These are phyloP conservation scores for Phymanthus crucifer DNA, from an alignment of 92 coral and sea anemone species.

Conservation along the genomic window DNA sequence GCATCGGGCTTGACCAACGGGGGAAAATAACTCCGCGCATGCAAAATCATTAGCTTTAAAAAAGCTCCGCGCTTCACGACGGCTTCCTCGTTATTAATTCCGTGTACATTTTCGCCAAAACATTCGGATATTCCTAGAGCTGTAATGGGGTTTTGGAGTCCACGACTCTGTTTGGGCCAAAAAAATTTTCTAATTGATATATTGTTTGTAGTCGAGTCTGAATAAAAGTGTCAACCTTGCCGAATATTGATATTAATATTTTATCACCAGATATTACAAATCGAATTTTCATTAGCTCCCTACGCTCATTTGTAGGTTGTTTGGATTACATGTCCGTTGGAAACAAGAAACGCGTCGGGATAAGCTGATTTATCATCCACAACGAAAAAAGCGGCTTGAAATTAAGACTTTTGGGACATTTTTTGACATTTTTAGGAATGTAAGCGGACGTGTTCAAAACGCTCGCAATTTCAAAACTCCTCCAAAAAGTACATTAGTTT, in stretches of 20 bases:
- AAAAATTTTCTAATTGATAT: background rate
- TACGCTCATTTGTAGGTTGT: conserved; percentile 3
- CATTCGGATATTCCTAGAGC: background rate
- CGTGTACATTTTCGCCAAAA: background rate
- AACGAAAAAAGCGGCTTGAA: background rate
- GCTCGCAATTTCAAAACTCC: too few relatives aligned
- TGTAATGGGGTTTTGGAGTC: background rate
- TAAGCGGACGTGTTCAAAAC: background rate
- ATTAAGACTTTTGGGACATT: background rate
- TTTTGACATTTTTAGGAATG: background rate
- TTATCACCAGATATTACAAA: conserved; percentile 19
- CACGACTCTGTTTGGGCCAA: background rate
- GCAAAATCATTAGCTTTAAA: background rate
- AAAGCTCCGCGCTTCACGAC: too few relatives aligned
- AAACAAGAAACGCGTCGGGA: background rate
- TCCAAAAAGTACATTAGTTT: too few relatives aligned
- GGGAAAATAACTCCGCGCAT: background rate
- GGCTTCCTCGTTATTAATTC: background rate
- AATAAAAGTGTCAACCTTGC: conserved; percentile 14
- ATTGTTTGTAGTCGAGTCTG: conserved; percentile 7
- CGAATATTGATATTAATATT: conserved; percentile 25
- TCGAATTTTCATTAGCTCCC: conserved; percentile 27
- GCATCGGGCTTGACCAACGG: background rate
- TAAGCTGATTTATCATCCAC: background rate
- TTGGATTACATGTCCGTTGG: conserved; percentile 20